A percentile compares a stretch with the other conserved stretches of the same genome.
Evolutionary conservation across 2,888 invertebrate species (phyloP).

Genomic region (Pyrrhosoma nymphula): DNA sequence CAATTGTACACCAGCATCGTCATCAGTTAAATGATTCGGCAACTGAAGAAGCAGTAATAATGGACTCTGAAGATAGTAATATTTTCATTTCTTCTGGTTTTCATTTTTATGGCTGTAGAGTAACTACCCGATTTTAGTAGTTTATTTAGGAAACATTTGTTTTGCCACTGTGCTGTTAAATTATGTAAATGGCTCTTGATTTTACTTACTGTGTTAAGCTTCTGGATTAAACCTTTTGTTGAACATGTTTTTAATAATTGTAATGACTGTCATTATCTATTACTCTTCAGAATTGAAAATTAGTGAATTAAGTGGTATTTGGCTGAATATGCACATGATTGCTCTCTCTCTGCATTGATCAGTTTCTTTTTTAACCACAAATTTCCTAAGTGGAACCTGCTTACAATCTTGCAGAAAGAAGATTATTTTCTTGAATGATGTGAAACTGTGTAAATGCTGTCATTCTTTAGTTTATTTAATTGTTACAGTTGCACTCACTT

Average conservation of each 20-base stretch:
- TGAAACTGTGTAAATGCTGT: slow-evolving; percentile 12
- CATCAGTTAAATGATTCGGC: slow-evolving; percentile 2
- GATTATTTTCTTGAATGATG: slow-evolving; percentile 14
- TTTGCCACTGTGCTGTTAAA: not conserved
- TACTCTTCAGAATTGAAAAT: not conserved
- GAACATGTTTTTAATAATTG: not conserved
- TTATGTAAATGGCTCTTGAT: slow-evolving; percentile 58
- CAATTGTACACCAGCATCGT: slow-evolving; percentile 8
- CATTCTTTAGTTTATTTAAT: not conserved
- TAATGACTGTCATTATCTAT: not conserved
- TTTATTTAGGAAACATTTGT: not conserved
- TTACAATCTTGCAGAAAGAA: slow-evolving; percentile 30
- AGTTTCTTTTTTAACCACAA: slow-evolving; percentile 36
- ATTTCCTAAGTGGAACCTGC: slow-evolving; percentile 28
- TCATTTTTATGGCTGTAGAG: not conserved
- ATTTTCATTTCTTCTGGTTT: not conserved
- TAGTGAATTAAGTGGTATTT: not conserved
- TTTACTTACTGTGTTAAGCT: not conserved
- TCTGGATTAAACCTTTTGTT: not conserved
- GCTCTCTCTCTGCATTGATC: slow-evolving; percentile 31
- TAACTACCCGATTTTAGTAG: not conserved
- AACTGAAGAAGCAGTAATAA: slow-evolving; percentile 21
- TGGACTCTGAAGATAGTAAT: slow-evolving; percentile 36
- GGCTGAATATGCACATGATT: slow-evolving; percentile 28
- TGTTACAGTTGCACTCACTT: not conserved